Percentiles rank a stretch among this genome's conserved stretches.
These are phyloP conservation scores for Ibycter americanus DNA, from an alignment of 2,797 vertebrate species.

Conservation along the genomic window DNA sequence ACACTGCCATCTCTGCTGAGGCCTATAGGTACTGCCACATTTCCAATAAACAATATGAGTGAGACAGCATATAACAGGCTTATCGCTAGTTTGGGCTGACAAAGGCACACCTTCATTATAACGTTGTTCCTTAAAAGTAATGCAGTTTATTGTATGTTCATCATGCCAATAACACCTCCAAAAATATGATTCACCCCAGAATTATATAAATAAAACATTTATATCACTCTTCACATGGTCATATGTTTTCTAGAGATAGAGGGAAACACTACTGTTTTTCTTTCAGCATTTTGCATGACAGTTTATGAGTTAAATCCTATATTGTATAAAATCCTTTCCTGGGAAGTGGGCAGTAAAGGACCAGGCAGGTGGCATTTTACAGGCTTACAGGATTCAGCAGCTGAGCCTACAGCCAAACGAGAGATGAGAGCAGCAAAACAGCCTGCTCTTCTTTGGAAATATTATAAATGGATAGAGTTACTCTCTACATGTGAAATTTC, in stretches of 20 bases:
- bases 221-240: not conserved
- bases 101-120: not conserved
- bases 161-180: not conserved
- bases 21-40: not conserved
- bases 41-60: not conserved
- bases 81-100: not conserved
- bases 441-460: not conserved
- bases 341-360: not conserved
- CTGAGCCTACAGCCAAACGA: constrained; percentile 1
- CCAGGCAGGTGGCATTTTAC: constrained; percentile 29
- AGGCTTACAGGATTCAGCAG: constrained; percentile 1
- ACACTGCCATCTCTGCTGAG: not conserved
- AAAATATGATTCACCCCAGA: not conserved
- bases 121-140: not conserved
- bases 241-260: not conserved
- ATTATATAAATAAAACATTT: not conserved
- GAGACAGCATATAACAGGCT: not conserved
- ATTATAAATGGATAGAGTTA: constrained; percentile 20
- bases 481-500: constrained; percentile 22
- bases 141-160: not conserved
- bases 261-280: not conserved
- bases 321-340: not conserved
- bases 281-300: not conserved
- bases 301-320: not conserved
- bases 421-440: not conserved